Evolutionary conservation across 2,113 vertebrate species (phyloP).

Genomic region (Fulica atra): DNA sequence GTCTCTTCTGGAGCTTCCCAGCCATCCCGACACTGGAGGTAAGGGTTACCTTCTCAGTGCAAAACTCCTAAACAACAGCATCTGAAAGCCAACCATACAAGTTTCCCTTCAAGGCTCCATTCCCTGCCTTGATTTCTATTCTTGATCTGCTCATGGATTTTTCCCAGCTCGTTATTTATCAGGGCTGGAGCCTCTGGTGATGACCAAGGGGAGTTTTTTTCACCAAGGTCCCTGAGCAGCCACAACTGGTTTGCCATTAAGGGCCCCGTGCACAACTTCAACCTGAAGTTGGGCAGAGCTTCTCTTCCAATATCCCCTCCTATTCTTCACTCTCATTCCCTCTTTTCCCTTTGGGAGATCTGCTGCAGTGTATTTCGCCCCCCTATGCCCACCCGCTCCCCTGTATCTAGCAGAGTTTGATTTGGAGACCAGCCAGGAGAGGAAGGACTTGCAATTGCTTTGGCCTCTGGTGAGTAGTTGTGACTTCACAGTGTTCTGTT

Average conservation of each 20-base stretch:
- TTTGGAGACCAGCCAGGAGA: not conserved
- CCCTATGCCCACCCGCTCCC: too few relatives aligned
- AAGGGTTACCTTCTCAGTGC: not conserved
- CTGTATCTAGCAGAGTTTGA: not conserved
- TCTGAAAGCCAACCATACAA: not conserved
- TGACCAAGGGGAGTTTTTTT: not conserved
- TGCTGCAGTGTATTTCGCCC: not conserved
- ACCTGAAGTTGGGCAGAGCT: not conserved
- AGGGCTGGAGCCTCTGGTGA: not conserved
- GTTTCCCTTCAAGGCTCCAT: not conserved
- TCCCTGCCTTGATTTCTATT: not conserved
- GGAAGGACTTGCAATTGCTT: slow-evolving; percentile 49
- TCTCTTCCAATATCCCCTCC: slow-evolving; percentile 8
- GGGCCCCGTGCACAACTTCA: not conserved
- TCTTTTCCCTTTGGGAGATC: not conserved
- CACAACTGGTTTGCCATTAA: not conserved
- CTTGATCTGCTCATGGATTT: not conserved
- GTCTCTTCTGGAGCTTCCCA: not conserved
- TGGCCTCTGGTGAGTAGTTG: slow-evolving; percentile 44
- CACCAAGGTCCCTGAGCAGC: not conserved
- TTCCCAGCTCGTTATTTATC: not conserved
- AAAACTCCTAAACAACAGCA: not conserved
- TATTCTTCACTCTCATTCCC: not conserved
- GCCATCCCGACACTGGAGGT: not conserved
- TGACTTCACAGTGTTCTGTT: slow-evolving; percentile 28